phyloP scores from a whole-genome alignment of 2,888 invertebrate species.

The Pammene aurita region DNA sequence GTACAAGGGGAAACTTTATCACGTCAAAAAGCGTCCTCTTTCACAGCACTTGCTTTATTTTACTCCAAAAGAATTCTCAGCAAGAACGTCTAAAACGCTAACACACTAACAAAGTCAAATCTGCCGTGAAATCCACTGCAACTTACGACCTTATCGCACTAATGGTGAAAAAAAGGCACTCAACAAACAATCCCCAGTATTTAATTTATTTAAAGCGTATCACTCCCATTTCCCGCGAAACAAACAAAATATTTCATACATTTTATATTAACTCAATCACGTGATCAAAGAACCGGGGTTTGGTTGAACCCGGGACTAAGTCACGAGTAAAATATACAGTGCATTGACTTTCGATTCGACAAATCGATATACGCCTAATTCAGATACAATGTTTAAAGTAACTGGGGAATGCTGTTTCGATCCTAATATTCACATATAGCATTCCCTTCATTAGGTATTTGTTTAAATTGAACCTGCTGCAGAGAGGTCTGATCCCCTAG shows the following conservation, averaged over 20 bases:
- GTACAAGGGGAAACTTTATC: neutral
- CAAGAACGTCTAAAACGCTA: neutral
- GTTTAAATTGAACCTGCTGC: too few species aligned
- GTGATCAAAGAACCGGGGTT: conserved; percentile 57
- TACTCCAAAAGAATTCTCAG: neutral
- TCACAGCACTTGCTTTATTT: conserved; percentile 1
- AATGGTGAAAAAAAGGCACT: conserved; percentile 28
- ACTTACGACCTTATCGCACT: neutral
- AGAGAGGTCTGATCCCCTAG: too few species aligned
- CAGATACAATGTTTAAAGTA: too few species aligned
- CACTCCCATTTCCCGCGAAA: conserved; percentile 33
- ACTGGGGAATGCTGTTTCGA: too few species aligned
- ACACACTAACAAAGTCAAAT: neutral
- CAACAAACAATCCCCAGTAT: conserved; percentile 32
- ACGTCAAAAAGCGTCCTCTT: neutral
- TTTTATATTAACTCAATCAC: conserved; percentile 54
- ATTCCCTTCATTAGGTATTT: too few species aligned
- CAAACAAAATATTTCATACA: conserved; percentile 42
- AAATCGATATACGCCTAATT: too few species aligned
- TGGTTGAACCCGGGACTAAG: conserved; percentile 51
- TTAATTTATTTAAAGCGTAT: conserved; percentile 37
- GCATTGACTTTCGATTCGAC: neutral
- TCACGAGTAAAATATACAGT: conserved; percentile 5
- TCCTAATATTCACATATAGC: neutral
- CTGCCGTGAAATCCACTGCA: neutral